These are phyloP conservation scores for Amazona guildingii DNA, from an alignment of 2,113 vertebrate species.

Conservation along the genomic window DNA sequence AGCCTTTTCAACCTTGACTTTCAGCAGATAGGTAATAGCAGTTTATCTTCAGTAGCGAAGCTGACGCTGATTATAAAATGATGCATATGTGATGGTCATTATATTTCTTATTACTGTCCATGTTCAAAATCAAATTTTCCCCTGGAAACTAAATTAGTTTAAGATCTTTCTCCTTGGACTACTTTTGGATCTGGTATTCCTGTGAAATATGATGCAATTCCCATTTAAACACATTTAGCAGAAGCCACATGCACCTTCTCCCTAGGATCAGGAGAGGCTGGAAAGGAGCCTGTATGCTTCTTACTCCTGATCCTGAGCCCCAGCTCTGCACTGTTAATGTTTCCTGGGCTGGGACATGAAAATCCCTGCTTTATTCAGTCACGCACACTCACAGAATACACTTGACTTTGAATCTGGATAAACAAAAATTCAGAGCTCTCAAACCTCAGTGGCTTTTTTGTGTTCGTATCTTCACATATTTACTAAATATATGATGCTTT, in stretches of 20 bases:
- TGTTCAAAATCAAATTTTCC: slow-evolving; percentile 1
- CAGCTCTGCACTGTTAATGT: not conserved
- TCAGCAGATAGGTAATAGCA: not conserved
- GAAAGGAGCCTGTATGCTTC: not conserved
- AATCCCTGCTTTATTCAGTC: not conserved
- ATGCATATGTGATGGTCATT: not conserved
- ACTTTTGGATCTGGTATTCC: not conserved
- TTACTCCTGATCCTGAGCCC: not conserved
- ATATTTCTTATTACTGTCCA: not conserved
- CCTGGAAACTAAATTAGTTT: not conserved
- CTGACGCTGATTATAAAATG: slow-evolving; percentile 8
- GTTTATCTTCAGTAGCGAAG: not conserved
- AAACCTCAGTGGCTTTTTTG: not conserved
- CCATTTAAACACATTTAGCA: not conserved
- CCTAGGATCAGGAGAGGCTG: not conserved
- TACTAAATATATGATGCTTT: not conserved
- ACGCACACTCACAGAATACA: not conserved
- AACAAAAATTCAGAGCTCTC: not conserved
- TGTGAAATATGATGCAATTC: not conserved
- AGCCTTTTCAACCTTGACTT: not conserved
- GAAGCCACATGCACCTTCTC: not conserved
- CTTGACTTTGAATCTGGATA: not conserved
- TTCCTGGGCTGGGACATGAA: not conserved
- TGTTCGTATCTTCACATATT: not conserved
- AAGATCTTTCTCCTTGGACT: not conserved